Evolutionary conservation across 2,797 vertebrate genomes (phyloP), one percentile per base, ranked within the genome.

Genomic region (Decapterus maruadsi): DNA sequence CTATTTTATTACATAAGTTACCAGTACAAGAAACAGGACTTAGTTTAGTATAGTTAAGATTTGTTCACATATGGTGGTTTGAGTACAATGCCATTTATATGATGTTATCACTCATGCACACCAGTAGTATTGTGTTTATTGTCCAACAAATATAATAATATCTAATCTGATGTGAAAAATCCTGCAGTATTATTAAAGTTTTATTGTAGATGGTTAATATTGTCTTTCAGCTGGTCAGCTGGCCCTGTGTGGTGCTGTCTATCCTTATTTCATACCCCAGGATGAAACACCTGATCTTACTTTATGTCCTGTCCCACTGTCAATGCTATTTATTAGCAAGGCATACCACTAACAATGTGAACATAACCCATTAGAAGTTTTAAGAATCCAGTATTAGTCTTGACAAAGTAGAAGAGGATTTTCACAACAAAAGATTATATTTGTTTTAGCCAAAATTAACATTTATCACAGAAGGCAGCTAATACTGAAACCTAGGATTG

Each of bases 361-460:
- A 29, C 40, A 36, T 43, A 60, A 75, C 58, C 58, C 53, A 36
- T 65, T 7, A 38, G 38, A 62, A 54, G 4, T 54, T 75, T 81
- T 38, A 65, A 45, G 17, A 73, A 72, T 62, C 46, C n/a, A 61
- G 22, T 29, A 9, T 22, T 50, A 50, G 36, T 69, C 36, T 80
- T 73, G 34, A 57, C n/a, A 59, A 59, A 53, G 12, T 45, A 43
- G 61, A 22, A 74, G 65, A 55, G 12, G 45, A 64, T 72, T 75
- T 75, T 64, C 42, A 67, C 10, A 64, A n/a, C 19, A 53, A 48
- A 56, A 51, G 12, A 22, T 10, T 50, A 9, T 20, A 51, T 26
- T 29, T 9, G 63, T 40, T 77, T 80, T 67, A 57, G 61, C 77
- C 75, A 87, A 81, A 83, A 57, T 61, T 70, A 72, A 78, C 60